Conservation (phyloP, 2,113 vertebrate species). For the Chamaea fasciata region DNA sequence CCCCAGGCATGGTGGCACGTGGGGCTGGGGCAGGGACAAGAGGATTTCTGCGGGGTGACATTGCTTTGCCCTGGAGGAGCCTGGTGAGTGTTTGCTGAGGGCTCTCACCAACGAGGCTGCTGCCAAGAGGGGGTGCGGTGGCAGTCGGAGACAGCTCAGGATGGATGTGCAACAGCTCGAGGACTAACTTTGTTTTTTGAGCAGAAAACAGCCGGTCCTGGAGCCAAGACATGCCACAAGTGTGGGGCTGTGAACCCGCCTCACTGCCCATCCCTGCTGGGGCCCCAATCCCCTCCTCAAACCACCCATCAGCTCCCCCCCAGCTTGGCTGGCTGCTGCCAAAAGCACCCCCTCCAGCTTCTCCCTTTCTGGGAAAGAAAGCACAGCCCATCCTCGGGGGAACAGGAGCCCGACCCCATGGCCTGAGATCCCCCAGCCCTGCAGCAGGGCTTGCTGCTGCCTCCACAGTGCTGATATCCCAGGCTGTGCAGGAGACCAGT, state of each 20-base stretch:
- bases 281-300: neutral
- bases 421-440: neutral
- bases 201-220: neutral
- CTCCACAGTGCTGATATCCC: neutral
- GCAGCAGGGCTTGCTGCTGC: neutral
- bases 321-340: neutral
- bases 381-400: neutral
- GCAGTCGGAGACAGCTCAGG: rapidly evolving
- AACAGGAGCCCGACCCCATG: rapidly evolving
- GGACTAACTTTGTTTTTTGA: neutral
- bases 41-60: neutral
- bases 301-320: neutral
- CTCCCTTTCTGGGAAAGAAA: neutral
- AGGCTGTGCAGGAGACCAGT: neutral
- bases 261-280: neutral
- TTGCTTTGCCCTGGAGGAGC: neutral
- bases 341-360: neutral
- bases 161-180: neutral
- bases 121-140: neutral
- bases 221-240: neutral
- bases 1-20: rapidly evolving
- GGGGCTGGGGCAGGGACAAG: neutral
- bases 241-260: neutral
- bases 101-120: neutral
- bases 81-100: constrained; percentile 11